Percentiles rank a stretch among this genome's conserved stretches.
Evolutionary conservation across 2,888 invertebrate genomes (phyloP).

Genomic region (Laothoe populi): DNA sequence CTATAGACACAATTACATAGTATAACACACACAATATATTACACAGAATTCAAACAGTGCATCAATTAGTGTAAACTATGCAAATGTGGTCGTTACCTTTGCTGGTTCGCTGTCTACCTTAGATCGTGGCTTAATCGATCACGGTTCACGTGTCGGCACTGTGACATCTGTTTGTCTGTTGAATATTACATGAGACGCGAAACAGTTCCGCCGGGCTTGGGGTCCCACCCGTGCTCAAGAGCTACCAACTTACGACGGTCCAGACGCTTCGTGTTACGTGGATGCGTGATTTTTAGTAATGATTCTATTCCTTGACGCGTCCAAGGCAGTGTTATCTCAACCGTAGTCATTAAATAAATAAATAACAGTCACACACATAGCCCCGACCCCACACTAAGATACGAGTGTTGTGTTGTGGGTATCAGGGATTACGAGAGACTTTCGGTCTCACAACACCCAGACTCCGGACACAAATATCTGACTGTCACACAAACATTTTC

Average conservation of each 20-base stretch:
- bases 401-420: too few relatives aligned
- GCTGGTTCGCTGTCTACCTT: conserved; percentile 16
- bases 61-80: conserved; percentile 10
- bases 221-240: conserved; percentile 25
- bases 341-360: too few relatives aligned
- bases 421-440: too few relatives aligned
- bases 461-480: too few relatives aligned
- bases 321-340: too few relatives aligned
- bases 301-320: too few relatives aligned
- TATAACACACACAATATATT: neutral
- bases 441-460: too few relatives aligned
- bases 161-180: conserved; percentile 44
- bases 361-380: too few relatives aligned
- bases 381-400: too few relatives aligned
- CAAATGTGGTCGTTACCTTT: conserved; percentile 13
- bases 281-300: too few relatives aligned
- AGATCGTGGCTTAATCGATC: conserved; percentile 27
- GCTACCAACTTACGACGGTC: neutral
- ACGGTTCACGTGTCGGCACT: conserved; percentile 30
- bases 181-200: conserved; percentile 50
- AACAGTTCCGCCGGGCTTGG: conserved; percentile 33
- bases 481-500: too few relatives aligned
- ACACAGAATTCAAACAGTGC: neutral
- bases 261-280: neutral
- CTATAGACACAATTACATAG: too few relatives aligned